phyloP scores from a whole-genome alignment of 2,113 vertebrate genomes.

The Forbesichthys agassizii region DNA sequence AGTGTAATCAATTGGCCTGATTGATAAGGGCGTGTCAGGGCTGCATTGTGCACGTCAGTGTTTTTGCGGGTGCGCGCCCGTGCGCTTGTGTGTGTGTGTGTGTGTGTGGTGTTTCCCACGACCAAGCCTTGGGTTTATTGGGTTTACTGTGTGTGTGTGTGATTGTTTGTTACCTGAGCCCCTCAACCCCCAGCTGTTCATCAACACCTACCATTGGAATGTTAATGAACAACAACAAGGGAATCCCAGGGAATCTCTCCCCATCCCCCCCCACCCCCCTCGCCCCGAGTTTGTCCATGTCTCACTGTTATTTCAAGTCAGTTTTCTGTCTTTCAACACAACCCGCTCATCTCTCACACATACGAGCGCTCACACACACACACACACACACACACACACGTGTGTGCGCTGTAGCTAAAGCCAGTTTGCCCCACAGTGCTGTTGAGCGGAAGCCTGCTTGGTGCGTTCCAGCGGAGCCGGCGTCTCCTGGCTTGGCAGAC shows the following conservation, averaged over 20 bases:
- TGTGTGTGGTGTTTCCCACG: conserved; percentile 70
- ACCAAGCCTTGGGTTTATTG: conserved; percentile 20
- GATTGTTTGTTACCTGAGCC: conserved; percentile 50
- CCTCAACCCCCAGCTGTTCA: conserved; percentile 57
- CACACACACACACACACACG: background rate
- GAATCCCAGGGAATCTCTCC: conserved; percentile 56
- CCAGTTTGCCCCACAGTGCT: background rate
- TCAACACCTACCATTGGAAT: conserved; percentile 71
- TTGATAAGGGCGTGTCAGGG: conserved; percentile 73
- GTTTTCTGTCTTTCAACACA: background rate
- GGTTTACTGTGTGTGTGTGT: conserved; percentile 10
- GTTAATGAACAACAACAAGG: conserved; percentile 74
- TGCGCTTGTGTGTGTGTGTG: too few relatives aligned
- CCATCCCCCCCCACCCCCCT: too few relatives aligned
- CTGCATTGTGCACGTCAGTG: conserved; percentile 50
- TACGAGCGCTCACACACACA: background rate
- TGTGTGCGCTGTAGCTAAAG: background rate
- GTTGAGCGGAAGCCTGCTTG: conserved; percentile 20
- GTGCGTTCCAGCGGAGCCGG: conserved; percentile 27
- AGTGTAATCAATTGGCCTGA: conserved; percentile 73
- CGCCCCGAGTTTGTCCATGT: background rate
- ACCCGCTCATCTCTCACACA: background rate
- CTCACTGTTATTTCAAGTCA: conserved; percentile 10
- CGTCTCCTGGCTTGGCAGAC: conserved; percentile 42
- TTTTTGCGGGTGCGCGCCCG: background rate